These are phyloP conservation scores for Dendropsophus ebraccatus DNA, from an alignment of 2,113 vertebrate genomes.

Conservation along the genomic window DNA sequence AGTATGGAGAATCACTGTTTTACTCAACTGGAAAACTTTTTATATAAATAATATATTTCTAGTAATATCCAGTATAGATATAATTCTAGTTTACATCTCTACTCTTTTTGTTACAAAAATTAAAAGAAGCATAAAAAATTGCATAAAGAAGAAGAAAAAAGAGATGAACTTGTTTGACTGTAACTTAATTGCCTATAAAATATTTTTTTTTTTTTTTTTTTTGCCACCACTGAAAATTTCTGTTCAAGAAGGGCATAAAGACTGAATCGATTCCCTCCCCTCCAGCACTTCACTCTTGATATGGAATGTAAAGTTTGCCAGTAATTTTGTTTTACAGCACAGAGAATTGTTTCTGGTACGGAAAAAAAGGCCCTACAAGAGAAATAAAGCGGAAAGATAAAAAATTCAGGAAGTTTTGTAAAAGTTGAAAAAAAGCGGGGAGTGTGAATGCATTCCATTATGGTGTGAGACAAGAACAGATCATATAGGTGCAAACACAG, in stretches of 20 bases:
- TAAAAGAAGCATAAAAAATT: not conserved
- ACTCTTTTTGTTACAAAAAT: not conserved
- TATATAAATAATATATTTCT: not conserved
- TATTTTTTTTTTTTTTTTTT: not conserved
- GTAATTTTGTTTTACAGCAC: slow-evolving; percentile 28
- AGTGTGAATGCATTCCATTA: not conserved
- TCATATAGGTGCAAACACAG: not conserved
- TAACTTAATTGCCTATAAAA: slow-evolving; percentile 41
- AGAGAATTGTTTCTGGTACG: not conserved
- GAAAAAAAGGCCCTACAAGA: not conserved
- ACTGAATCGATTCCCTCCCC: slow-evolving; percentile 1
- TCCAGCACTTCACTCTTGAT: slow-evolving; percentile 32
- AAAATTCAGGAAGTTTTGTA: not conserved
- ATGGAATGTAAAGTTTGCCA: slow-evolving; percentile 21
- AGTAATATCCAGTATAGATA: not conserved
- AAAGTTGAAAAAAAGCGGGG: not conserved
- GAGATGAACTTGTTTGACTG: slow-evolving; percentile 30
- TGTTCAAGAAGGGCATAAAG: slow-evolving; percentile 5
- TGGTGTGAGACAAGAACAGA: not conserved
- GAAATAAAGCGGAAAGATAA: not conserved
- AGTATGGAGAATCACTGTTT: too few species aligned
- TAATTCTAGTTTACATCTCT: not conserved
- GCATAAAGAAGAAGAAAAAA: not conserved
- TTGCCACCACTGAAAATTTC: slow-evolving; percentile 13
- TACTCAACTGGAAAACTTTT: too few species aligned